Conservation (phyloP, 1,140 invertebrate species). For the Sycophila sp. region DNA sequence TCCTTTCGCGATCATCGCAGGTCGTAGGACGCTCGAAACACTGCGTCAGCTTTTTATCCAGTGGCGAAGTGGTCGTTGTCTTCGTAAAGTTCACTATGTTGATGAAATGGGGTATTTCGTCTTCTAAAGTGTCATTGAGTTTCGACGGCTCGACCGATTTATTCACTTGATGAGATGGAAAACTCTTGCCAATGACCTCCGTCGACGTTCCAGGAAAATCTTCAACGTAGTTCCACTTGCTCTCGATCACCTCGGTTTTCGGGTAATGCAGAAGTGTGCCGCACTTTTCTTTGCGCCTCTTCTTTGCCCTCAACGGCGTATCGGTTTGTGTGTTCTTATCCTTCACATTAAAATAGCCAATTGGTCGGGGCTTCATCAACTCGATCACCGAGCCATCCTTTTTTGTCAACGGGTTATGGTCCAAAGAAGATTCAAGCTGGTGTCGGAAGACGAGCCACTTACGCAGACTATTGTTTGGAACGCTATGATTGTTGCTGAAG, state of each 20-base stretch:
- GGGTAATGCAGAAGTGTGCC: background rate
- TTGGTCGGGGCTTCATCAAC: background rate
- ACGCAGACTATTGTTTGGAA: background rate
- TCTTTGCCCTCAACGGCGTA: background rate
- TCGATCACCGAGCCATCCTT: no score
- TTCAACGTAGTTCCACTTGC: background rate
- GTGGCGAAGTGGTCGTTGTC: background rate
- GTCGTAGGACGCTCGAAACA: background rate
- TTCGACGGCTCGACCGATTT: background rate
- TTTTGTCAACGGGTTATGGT: background rate
- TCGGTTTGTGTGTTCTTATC: background rate
- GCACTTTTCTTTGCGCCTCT: background rate
- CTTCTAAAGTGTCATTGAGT: background rate
- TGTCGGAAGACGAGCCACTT: slow-evolving; percentile 3
- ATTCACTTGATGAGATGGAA: background rate
- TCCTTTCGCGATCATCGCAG: no score
- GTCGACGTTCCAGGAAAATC: background rate
- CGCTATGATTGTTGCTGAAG: background rate
- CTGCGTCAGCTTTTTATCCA: background rate
- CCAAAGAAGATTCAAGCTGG: background rate
- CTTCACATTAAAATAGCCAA: background rate
- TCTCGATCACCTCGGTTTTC: background rate
- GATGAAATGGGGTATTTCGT: no score
- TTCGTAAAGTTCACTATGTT: background rate
- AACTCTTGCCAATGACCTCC: no score